Evolutionary conservation across 2,888 invertebrate genomes (phyloP).

Genomic region (Carabus problematicus): DNA sequence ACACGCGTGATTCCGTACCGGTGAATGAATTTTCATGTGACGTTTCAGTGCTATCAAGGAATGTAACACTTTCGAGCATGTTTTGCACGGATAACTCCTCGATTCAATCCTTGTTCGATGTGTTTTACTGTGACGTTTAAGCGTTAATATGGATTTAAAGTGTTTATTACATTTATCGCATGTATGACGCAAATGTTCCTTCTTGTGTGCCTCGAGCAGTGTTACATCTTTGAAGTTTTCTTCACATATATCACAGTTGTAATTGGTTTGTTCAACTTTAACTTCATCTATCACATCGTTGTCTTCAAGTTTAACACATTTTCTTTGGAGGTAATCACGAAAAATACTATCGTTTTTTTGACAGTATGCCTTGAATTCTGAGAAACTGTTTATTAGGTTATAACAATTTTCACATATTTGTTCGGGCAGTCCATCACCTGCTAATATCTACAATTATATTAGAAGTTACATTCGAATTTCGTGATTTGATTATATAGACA

Average conservation of each 20-base stretch:
- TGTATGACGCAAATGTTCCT: not conserved
- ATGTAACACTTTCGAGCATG: slow-evolving; percentile 47
- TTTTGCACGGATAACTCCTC: slow-evolving; percentile 46
- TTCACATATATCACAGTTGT: slow-evolving; percentile 26
- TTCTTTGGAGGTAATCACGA: slow-evolving; percentile 21
- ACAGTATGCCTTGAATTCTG: slow-evolving; percentile 13
- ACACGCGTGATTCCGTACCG: slow-evolving; percentile 47
- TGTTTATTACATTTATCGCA: slow-evolving; percentile 43
- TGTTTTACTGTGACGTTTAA: slow-evolving; percentile 47
- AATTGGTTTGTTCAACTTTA: slow-evolving; percentile 5
- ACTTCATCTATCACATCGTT: slow-evolving; percentile 4
- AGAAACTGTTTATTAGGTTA: slow-evolving; percentile 26
- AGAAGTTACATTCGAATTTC: not conserved
- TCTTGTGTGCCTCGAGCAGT: slow-evolving; percentile 11
- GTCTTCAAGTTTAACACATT: slow-evolving; percentile 14
- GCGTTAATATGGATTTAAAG: slow-evolving; percentile 46
- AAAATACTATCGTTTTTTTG: slow-evolving; percentile 23
- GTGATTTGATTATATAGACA: slow-evolving; percentile 10
- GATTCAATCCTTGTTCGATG: slow-evolving; percentile 35
- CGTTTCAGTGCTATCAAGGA: slow-evolving; percentile 46
- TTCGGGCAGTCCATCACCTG: slow-evolving; percentile 17
- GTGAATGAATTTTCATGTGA: slow-evolving; percentile 38
- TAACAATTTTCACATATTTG: slow-evolving; percentile 32
- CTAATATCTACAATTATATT: slow-evolving; percentile 11
- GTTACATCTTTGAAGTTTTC: slow-evolving; percentile 21